phyloP scores from a whole-genome alignment of 2,113 vertebrate genomes.

The Amia ocellicauda region DNA sequence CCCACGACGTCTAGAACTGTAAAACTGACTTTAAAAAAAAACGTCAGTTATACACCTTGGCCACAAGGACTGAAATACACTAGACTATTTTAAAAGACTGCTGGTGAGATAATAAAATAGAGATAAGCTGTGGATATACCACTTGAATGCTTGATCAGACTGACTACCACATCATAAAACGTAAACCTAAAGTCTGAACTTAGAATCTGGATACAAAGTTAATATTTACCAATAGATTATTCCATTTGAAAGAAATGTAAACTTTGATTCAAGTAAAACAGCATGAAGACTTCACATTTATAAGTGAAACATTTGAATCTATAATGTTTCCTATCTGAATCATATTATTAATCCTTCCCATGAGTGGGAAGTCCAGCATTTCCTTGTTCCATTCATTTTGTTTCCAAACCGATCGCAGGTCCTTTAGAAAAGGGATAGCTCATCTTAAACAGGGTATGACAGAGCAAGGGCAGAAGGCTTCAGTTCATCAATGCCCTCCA shows the following conservation, averaged over 20 bases:
- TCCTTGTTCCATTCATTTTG: neutral
- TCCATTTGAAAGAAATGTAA: too few relatives aligned
- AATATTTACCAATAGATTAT: too few relatives aligned
- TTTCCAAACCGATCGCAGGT: conserved; percentile 10
- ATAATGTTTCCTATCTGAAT: conserved; percentile 23
- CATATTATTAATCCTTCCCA: conserved; percentile 24
- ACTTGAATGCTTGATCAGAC: conserved; percentile 39
- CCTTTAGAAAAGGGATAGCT: conserved; percentile 35
- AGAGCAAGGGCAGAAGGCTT: conserved; percentile 35
- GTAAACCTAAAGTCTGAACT: too few relatives aligned
- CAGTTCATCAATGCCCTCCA: conserved; percentile 41
- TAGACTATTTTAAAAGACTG: conserved; percentile 62
- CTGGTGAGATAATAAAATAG: conserved; percentile 54
- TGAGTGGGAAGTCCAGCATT: conserved; percentile 32
- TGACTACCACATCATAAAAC: neutral
- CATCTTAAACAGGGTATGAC: conserved; percentile 44
- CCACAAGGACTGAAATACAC: conserved; percentile 46
- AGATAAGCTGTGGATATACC: conserved; percentile 60
- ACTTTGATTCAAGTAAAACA: too few relatives aligned
- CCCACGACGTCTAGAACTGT: neutral
- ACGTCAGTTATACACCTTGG: conserved; percentile 51
- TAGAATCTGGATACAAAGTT: too few relatives aligned
- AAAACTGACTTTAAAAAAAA: neutral
- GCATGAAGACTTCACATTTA: too few relatives aligned
- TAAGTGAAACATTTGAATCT: too few relatives aligned